These are phyloP conservation scores for Emys orbicularis DNA, from an alignment of 2,797 vertebrate species.

Conservation along the genomic window DNA sequence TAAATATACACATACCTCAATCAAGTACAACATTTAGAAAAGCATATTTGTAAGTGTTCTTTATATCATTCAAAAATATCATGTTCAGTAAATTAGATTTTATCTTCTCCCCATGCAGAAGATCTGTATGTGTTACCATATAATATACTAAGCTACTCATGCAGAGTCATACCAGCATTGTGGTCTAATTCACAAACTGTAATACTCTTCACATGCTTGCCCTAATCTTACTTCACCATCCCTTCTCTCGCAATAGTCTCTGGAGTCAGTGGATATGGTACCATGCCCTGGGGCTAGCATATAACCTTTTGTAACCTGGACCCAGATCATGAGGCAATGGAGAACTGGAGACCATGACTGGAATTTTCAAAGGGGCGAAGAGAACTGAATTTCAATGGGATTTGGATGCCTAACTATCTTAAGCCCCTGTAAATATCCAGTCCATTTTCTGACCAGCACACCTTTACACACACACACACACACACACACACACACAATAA, in stretches of 20 bases:
- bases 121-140: neutral
- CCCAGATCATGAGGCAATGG: neutral
- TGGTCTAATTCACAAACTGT: neutral
- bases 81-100: neutral
- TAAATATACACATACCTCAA: rapidly evolving
- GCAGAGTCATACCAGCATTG: neutral
- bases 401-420: neutral
- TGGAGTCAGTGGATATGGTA: rapidly evolving
- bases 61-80: neutral
- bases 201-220: neutral
- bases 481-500: neutral
- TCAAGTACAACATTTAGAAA: neutral
- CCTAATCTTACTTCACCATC: neutral
- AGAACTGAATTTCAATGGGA: neutral
- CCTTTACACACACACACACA: neutral
- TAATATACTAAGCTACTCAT: neutral
- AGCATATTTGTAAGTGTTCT: neutral
- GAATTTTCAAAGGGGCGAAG: neutral
- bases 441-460: neutral
- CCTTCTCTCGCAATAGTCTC: rapidly evolving
- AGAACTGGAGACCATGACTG: neutral
- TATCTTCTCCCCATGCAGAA: neutral
- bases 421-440: rapidly evolving
- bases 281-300: rapidly evolving
- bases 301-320: neutral